Evolutionary conservation across 2,888 invertebrate genomes (phyloP).

Genomic region (Drosophila limbata): DNA sequence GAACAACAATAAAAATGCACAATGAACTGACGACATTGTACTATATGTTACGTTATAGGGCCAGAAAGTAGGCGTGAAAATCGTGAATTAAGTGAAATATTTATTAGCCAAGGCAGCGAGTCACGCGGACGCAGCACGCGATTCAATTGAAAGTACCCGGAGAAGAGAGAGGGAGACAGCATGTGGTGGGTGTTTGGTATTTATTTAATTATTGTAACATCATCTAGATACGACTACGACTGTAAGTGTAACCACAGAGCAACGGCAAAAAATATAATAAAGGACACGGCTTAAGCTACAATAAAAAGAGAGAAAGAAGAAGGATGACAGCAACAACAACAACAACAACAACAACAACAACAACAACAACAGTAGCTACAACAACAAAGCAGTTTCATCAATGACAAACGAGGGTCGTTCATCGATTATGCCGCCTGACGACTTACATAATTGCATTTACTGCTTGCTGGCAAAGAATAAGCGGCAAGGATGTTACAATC

Average conservation of each 20-base stretch:
- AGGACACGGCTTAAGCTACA: slow-evolving; percentile 11
- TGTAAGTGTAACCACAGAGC: slow-evolving; percentile 14
- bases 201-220: slow-evolving; percentile 50
- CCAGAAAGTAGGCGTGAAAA: slow-evolving; percentile 72
- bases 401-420: slow-evolving; percentile 55
- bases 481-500: slow-evolving; percentile 13
- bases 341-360: slow-evolving; percentile 17
- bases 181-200: slow-evolving; percentile 33
- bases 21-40: slow-evolving; percentile 42
- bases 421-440: slow-evolving; percentile 62
- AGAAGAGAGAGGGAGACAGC: not conserved
- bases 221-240: slow-evolving; percentile 23
- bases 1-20: slow-evolving; percentile 17
- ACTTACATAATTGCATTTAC: slow-evolving; percentile 32
- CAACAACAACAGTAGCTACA: not conserved
- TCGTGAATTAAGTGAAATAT: slow-evolving; percentile 80
- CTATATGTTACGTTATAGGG: slow-evolving; percentile 4
- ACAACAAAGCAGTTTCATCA: slow-evolving; percentile 51
- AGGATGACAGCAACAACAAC: not conserved
- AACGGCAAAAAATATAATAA: slow-evolving; percentile 14
- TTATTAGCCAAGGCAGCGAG: slow-evolving; percentile 73
- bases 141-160: slow-evolving; percentile 68
- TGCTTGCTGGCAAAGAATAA: slow-evolving; percentile 11
- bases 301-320: not conserved
- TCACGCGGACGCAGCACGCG: slow-evolving; percentile 75